These are phyloP conservation scores for Bacillus rossius DNA, from an alignment of 1,140 invertebrate genomes.

Conservation along the genomic window DNA sequence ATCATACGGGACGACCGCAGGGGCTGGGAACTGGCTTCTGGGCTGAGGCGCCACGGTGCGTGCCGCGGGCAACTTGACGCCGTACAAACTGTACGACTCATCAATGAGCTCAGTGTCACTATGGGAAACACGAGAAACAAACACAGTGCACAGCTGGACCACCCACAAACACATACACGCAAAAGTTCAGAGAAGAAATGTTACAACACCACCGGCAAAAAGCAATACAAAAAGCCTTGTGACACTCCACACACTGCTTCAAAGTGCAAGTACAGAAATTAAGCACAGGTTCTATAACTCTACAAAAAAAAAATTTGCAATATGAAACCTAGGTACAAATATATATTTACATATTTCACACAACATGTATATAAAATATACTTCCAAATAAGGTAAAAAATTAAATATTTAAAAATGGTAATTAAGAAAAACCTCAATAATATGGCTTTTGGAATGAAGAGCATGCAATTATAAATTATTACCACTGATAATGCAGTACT, in stretches of 20 bases:
- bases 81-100: conserved; percentile 72
- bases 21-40: conserved; percentile 45
- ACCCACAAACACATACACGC: conserved; percentile 37
- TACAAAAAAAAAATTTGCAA: too few species aligned
- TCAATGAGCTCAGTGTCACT: conserved; percentile 70
- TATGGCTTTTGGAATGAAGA: background rate
- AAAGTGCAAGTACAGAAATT: too few species aligned
- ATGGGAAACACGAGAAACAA: background rate
- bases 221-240: too few species aligned
- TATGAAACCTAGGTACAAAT: too few species aligned
- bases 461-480: too few species aligned
- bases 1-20: conserved; percentile 49
- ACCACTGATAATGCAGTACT: too few species aligned
- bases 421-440: conserved; percentile 4
- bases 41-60: conserved; percentile 36
- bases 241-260: too few species aligned
- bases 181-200: conserved; percentile 6
- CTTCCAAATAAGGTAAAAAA: conserved; percentile 7
- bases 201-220: too few species aligned
- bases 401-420: conserved; percentile 10
- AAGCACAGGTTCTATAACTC: too few species aligned
- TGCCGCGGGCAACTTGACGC: conserved; percentile 52
- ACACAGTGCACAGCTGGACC: too few species aligned
- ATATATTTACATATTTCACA: too few species aligned
- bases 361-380: conserved; percentile 12